Evolutionary conservation across 1,140 invertebrate genomes (phyloP).

Genomic region (Acyrthosiphon pisum): DNA sequence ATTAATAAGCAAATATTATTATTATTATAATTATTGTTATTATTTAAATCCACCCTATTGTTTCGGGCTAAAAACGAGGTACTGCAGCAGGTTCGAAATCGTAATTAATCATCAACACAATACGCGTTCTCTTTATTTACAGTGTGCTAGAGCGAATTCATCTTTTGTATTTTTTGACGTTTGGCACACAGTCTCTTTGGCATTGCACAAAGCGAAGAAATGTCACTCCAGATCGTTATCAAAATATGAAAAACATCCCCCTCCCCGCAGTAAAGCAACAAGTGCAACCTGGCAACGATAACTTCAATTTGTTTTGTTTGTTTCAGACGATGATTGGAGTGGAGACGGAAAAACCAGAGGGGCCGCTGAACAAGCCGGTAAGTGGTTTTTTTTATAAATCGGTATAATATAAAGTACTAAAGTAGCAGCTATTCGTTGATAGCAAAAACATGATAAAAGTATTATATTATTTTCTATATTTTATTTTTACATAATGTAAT

Average conservation of each 20-base stretch:
- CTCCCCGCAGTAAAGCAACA: neutral
- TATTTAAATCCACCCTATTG: neutral
- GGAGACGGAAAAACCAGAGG: conserved; percentile 65
- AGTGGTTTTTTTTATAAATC: conserved; percentile 59
- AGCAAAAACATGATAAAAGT: neutral
- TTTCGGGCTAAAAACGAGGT: neutral
- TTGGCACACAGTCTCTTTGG: too few relatives aligned
- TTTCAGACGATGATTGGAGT: conserved; percentile 67
- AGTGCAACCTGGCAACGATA: neutral
- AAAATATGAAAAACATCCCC: neutral
- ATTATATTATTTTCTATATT: neutral
- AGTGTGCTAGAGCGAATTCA: neutral
- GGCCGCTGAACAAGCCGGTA: conserved; percentile 64
- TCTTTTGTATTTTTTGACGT: conserved; percentile 26
- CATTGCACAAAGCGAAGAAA: neutral
- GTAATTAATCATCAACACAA: neutral
- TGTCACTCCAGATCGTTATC: neutral
- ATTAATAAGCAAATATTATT: neutral
- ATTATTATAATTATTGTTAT: neutral
- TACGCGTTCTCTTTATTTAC: neutral
- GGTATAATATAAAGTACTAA: neutral
- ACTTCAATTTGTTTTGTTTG: conserved; percentile 58
- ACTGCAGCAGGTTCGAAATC: neutral
- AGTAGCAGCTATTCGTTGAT: neutral
- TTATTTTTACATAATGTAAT: neutral